These are phyloP conservation scores for Aspiorhynchus laticeps DNA, from an alignment of 2,113 vertebrate genomes.

Conservation along the genomic window DNA sequence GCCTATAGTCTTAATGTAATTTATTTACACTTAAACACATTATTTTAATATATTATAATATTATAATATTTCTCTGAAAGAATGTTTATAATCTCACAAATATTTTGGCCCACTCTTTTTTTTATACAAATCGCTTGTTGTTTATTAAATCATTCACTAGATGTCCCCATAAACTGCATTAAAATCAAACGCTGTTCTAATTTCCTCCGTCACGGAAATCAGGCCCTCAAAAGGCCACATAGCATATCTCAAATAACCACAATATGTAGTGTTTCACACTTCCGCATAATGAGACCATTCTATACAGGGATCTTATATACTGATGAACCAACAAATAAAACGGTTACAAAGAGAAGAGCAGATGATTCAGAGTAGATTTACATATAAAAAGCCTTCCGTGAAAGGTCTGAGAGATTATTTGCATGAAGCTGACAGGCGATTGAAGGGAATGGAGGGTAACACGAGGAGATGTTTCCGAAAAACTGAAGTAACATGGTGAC, in stretches of 20 bases:
- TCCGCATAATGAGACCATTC: slow-evolving; percentile 1
- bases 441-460: neutral
- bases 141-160: neutral
- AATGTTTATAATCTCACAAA: too few relatives aligned
- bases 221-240: neutral
- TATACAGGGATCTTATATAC: neutral
- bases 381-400: slow-evolving; percentile 38
- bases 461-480: neutral
- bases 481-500: slow-evolving; percentile 6
- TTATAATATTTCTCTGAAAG: neutral
- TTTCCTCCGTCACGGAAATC: neutral
- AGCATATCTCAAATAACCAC: neutral
- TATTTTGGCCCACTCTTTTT: too few relatives aligned
- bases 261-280: neutral
- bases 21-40: neutral
- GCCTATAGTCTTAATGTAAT: neutral
- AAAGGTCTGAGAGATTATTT: slow-evolving; percentile 26
- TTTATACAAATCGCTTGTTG: neutral
- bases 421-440: slow-evolving; percentile 24
- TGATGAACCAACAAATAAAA: slow-evolving; percentile 23
- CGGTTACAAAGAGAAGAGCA: neutral
- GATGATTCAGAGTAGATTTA: slow-evolving; percentile 35
- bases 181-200: neutral
- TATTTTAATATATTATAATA: too few relatives aligned
- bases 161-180: neutral